Conservation (phyloP, 2,113 vertebrate species). For the Poeciliopsis retropinna region DNA sequence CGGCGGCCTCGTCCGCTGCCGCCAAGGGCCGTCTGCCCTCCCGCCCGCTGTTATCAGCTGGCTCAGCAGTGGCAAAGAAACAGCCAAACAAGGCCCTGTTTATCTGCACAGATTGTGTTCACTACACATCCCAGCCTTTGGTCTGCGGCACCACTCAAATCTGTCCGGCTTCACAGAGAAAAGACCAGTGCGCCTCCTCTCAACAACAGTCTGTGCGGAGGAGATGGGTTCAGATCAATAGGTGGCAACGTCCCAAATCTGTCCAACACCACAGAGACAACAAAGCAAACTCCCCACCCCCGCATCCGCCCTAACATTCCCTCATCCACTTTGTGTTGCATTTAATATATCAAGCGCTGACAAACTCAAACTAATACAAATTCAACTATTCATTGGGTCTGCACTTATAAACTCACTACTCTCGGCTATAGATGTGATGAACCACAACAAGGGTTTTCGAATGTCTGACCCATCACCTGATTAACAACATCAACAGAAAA, state of each 20-base stretch:
- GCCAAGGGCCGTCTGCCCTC: slow-evolving; percentile 79
- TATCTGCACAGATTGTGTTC: slow-evolving; percentile 87
- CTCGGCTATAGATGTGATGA: not conserved
- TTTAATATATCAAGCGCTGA: slow-evolving; percentile 5
- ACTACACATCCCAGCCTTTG: slow-evolving; percentile 82
- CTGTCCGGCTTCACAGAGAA: slow-evolving; percentile 84
- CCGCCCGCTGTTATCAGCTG: slow-evolving; percentile 85
- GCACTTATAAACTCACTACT: too few relatives aligned
- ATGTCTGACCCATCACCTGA: not conserved
- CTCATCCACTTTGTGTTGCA: slow-evolving; percentile 1
- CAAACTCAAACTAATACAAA: not conserved
- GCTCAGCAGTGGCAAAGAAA: slow-evolving; percentile 85
- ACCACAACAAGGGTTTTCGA: not conserved
- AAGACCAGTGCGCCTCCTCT: slow-evolving; percentile 73
- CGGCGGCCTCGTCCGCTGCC: slow-evolving; percentile 83
- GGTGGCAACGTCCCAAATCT: slow-evolving; percentile 55
- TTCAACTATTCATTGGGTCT: not conserved
- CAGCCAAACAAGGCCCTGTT: slow-evolving; percentile 88
- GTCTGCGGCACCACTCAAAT: slow-evolving; percentile 88
- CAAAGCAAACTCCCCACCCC: slow-evolving; percentile 12
- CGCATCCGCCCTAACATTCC: slow-evolving; percentile 9
- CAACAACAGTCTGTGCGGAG: slow-evolving; percentile 79
- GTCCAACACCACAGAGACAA: slow-evolving; percentile 37
- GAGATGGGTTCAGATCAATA: slow-evolving; percentile 74
- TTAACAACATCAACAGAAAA: not conserved